phyloP scores from a whole-genome alignment of 2,888 invertebrate genomes.

The Tenthredo amoena region DNA sequence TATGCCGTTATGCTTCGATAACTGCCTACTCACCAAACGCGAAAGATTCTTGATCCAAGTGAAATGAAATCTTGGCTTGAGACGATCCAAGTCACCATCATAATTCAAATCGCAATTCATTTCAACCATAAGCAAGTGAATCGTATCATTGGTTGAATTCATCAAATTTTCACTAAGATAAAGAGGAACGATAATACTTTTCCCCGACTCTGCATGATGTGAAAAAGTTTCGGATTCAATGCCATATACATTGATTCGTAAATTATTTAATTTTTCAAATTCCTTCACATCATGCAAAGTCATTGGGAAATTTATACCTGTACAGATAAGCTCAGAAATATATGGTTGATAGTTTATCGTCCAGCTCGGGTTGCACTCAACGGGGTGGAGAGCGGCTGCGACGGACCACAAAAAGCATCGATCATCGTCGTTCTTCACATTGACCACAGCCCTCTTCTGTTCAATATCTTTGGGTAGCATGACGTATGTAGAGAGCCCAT shows the following conservation, averaged over 20 bases:
- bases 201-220: neutral
- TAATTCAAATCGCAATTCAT: neutral
- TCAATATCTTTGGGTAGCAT: constrained; percentile 56
- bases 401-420: constrained; percentile 60
- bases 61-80: too few relatives aligned
- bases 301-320: neutral
- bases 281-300: neutral
- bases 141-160: neutral
- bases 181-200: neutral
- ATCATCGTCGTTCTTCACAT: constrained; percentile 61
- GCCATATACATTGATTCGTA: neutral
- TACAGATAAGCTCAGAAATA: neutral
- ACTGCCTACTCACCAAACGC: neutral
- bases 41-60: too few relatives aligned
- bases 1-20: neutral
- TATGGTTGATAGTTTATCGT: neutral
- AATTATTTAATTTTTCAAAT: neutral
- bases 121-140: neutral
- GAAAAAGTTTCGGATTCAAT: neutral
- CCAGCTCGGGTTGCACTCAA: constrained; percentile 10
- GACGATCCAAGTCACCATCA: too few relatives aligned
- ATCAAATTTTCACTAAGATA: neutral
- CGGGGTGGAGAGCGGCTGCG: constrained; percentile 58
- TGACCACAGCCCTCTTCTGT: constrained; percentile 60
- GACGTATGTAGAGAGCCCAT: constrained; percentile 57